phyloP scores from a whole-genome alignment of 2,888 invertebrate genomes.

The Eucera pruinosa region DNA sequence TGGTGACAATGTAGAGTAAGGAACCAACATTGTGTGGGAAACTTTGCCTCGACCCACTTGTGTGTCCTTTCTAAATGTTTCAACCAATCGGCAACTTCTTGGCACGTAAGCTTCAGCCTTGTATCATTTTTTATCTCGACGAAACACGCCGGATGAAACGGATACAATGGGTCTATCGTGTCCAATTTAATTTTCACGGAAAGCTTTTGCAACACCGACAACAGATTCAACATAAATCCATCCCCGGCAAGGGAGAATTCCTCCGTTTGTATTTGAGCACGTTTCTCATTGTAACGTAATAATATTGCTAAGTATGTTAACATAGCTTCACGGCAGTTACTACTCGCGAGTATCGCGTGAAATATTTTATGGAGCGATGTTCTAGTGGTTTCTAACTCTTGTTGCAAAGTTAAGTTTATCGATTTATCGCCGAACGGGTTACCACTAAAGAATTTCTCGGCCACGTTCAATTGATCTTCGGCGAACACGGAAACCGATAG shows the following conservation, averaged over 20 bases:
- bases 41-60: slow-evolving; percentile 92
- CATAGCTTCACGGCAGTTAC: slow-evolving; percentile 91
- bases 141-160: slow-evolving; percentile 92
- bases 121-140: slow-evolving; percentile 92
- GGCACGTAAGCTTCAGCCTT: slow-evolving; percentile 92
- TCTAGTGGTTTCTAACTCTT: slow-evolving; percentile 92
- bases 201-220: slow-evolving; percentile 95
- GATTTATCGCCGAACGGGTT: slow-evolving; percentile 87
- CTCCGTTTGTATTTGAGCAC: slow-evolving; percentile 95
- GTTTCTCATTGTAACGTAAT: slow-evolving; percentile 92
- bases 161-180: slow-evolving; percentile 95
- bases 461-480: slow-evolving; percentile 96
- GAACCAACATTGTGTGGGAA: slow-evolving; percentile 99
- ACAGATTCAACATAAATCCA: slow-evolving; percentile 97
- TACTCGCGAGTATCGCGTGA: slow-evolving; percentile 93
- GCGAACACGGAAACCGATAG: slow-evolving; percentile 96
- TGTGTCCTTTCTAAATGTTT: slow-evolving; percentile 88
- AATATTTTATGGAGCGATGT: slow-evolving; percentile 92
- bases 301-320: slow-evolving; percentile 92
- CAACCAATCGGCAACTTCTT: slow-evolving; percentile 92
- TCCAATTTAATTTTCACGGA: slow-evolving; percentile 95
- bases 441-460: slow-evolving; percentile 89
- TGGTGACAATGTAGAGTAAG: slow-evolving; percentile 97
- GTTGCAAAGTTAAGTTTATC: slow-evolving; percentile 89
- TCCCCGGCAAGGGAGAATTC: slow-evolving; percentile 95